These are phyloP conservation scores for Hydrolagus affinis DNA, from an alignment of 2,113 vertebrate species.

Conservation along the genomic window DNA sequence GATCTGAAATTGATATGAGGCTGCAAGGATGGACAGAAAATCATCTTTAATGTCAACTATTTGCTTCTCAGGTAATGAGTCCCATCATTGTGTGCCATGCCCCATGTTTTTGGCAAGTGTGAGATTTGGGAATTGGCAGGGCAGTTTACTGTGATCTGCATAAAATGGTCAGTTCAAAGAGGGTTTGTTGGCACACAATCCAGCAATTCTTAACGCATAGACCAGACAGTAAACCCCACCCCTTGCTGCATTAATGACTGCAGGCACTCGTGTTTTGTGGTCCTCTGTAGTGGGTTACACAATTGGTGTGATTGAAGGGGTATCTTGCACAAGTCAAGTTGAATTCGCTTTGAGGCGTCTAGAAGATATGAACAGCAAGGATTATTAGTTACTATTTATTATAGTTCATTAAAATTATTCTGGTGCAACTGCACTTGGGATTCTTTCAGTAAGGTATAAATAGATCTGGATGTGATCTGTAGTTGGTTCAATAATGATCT, in stretches of 20 bases:
- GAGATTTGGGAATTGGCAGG: not conserved
- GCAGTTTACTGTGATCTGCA: too few species aligned
- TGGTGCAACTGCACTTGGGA: too few species aligned
- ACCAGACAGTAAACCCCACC: not conserved
- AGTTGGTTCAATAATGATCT: too few species aligned
- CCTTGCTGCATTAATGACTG: conserved; percentile 5
- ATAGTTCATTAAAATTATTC: too few species aligned
- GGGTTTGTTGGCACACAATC: not conserved
- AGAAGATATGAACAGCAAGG: too few species aligned
- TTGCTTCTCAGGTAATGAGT: not conserved
- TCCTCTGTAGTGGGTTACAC: not conserved
- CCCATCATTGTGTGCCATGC: not conserved
- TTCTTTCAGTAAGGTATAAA: too few species aligned
- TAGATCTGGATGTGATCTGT: too few species aligned
- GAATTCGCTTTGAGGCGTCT: too few species aligned
- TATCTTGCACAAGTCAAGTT: too few species aligned
- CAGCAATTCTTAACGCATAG: conserved; percentile 10
- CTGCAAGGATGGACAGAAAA: not conserved
- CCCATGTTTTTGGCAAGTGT: not conserved
- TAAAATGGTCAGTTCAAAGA: conserved; percentile 17
- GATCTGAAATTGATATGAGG: too few species aligned
- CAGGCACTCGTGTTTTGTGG: not conserved
- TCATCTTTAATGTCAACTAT: too few species aligned
- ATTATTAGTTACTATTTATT: too few species aligned
- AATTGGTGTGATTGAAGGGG: not conserved